Evolutionary conservation across 37 sponge, comb jelly and placozoan species (phyloP).

Genomic region (Crambe crambe): DNA sequence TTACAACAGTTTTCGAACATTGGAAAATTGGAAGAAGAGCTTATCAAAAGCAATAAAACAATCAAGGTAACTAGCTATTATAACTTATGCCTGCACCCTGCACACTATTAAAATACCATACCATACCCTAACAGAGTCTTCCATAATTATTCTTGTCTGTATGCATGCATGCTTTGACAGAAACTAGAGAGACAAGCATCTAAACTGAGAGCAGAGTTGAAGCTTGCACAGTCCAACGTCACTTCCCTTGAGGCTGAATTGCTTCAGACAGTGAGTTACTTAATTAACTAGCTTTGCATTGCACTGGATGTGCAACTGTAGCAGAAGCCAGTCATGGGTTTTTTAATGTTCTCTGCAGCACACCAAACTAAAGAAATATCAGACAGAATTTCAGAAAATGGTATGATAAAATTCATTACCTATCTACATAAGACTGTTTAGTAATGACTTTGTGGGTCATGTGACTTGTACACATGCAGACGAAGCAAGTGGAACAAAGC

Average conservation of each 20-base stretch:
- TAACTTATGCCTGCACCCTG: neutral
- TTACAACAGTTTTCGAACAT: conserved; percentile 12
- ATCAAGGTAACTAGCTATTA: conserved; percentile 4
- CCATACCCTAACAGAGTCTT: no score
- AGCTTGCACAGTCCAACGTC: neutral
- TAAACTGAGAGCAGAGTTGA: neutral
- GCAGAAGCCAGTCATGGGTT: no score
- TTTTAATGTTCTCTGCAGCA: conserved; percentile 9
- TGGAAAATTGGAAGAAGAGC: conserved; percentile 11
- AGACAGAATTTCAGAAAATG: conserved; percentile 7
- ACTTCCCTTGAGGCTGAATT: conserved; percentile 9
- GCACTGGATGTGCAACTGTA: no score
- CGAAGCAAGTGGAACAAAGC: conserved; percentile 1
- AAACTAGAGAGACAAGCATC: conserved; percentile 18
- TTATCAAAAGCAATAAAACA: neutral
- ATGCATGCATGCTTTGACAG: conserved; percentile 7
- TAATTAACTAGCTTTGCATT: no score
- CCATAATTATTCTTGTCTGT: no score
- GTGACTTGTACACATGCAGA: neutral
- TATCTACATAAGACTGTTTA: neutral
- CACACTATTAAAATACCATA: no score
- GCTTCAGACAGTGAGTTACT: conserved; percentile 20
- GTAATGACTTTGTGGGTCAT: neutral
- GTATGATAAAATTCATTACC: neutral
- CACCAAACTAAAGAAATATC: conserved; percentile 1